Conservation (phyloP, 2,888 invertebrate species). For the Epirrita christyi region DNA sequence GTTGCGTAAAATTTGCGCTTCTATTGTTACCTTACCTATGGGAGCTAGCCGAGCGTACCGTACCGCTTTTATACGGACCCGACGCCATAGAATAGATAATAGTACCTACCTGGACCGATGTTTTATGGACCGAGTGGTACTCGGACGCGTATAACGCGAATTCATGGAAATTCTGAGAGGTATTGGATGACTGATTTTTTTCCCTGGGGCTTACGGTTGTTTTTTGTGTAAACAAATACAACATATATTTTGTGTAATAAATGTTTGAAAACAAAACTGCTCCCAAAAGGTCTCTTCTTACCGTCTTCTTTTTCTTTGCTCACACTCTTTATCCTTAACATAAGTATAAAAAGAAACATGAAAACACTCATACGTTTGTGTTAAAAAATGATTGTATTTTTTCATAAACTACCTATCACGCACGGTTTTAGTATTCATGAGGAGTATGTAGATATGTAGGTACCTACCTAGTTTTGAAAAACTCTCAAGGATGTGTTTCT, state of each 20-base stretch:
- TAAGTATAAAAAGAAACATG: no score
- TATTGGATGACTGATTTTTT: not conserved
- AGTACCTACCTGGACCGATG: constrained; percentile 3
- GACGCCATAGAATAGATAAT: constrained; percentile 5
- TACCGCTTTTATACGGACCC: constrained; percentile 30
- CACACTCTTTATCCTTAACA: no score
- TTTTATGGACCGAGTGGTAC: constrained; percentile 20
- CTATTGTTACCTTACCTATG: constrained; percentile 66
- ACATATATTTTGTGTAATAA: not conserved
- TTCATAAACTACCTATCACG: no score
- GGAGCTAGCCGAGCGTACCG: constrained; percentile 30
- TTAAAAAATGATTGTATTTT: no score
- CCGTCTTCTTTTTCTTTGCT: no score
- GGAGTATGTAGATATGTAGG: no score
- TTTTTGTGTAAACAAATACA: not conserved
- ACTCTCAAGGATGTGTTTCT: no score
- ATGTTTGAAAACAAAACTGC: no score
- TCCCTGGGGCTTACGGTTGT: not conserved
- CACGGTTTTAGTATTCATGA: no score
- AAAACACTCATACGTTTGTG: no score
- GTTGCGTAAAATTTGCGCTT: constrained; percentile 79
- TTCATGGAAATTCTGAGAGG: constrained; percentile 4
- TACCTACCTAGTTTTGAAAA: no score
- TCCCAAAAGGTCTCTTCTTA: no score
- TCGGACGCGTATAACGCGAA: constrained; percentile 14